These are phyloP conservation scores for Nomada hirtipes DNA, from an alignment of 2,888 invertebrate genomes.

Conservation along the genomic window DNA sequence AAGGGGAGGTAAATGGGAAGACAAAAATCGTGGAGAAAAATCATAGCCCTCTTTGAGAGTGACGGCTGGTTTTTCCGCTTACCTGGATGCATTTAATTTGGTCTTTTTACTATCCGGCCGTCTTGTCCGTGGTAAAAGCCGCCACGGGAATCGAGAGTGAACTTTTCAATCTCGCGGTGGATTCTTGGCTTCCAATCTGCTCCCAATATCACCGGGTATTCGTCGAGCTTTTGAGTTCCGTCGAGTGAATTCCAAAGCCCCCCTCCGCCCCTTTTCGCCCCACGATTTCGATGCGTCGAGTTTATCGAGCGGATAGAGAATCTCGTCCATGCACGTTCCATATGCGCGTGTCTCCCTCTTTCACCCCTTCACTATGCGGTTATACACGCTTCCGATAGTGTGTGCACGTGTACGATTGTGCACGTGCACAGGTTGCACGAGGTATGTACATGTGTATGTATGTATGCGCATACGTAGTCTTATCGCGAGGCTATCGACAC, in stretches of 20 bases:
- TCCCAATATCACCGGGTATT: conserved; percentile 70
- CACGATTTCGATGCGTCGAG: conserved; percentile 66
- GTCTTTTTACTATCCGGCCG: conserved; percentile 49
- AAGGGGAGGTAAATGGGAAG: neutral
- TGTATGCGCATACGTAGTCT: conserved; percentile 12
- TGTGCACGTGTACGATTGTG: neutral
- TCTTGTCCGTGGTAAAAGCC: conserved; percentile 58
- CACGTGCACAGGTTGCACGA: neutral
- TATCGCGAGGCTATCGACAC: conserved; percentile 33
- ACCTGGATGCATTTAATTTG: conserved; percentile 60
- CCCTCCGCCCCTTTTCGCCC: neutral
- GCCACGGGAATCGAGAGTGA: conserved; percentile 51
- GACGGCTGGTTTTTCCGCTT: conserved; percentile 44
- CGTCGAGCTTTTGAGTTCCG: conserved; percentile 65
- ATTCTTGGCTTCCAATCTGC: conserved; percentile 73
- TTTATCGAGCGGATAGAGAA: conserved; percentile 71
- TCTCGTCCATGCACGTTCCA: conserved; percentile 45
- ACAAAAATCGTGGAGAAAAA: neutral
- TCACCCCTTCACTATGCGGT: neutral
- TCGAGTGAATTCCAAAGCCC: conserved; percentile 66
- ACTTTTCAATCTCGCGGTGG: conserved; percentile 74
- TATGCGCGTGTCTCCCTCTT: conserved; percentile 8
- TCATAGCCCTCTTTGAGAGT: conserved; percentile 18
- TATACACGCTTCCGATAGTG: neutral
- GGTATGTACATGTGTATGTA: neutral